These are phyloP conservation scores for Pampus argenteus DNA, from an alignment of 2,797 vertebrate species.

Conservation along the genomic window DNA sequence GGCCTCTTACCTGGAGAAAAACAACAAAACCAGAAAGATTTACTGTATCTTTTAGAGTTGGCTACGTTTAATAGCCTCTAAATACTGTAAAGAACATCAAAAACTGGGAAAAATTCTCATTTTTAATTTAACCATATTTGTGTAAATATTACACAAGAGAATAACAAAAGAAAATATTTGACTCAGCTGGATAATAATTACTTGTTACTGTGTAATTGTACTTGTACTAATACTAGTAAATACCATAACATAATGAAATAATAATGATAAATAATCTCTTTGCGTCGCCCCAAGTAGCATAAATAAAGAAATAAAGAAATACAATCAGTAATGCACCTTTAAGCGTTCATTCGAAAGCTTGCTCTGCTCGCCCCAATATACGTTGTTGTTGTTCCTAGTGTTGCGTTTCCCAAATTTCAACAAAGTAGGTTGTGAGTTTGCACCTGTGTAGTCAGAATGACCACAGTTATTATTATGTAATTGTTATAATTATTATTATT, in stretches of 20 bases:
- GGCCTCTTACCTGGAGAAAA: not conserved
- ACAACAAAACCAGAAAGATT: not conserved
- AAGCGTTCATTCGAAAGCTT: no score
- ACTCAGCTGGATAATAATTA: not conserved
- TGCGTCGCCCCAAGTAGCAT: no score
- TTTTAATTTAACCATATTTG: not conserved
- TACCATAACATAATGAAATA: slow-evolving; percentile 18
- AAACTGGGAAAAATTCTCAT: not conserved
- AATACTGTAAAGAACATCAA: not conserved
- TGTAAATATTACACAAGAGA: not conserved
- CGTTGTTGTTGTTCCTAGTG: no score
- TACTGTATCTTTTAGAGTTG: not conserved
- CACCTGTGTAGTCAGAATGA: no score
- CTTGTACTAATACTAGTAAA: slow-evolving; percentile 1
- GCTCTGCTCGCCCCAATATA: no score
- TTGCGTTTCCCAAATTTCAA: no score
- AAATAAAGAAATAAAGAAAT: no score
- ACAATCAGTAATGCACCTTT: no score
- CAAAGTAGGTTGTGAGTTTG: not conserved
- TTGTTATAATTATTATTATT: slow-evolving; percentile 4
- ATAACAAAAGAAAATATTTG: not conserved
- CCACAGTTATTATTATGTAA: no score
- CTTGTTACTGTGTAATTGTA: not conserved
- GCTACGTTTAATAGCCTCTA: not conserved
- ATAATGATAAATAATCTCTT: slow-evolving; percentile 10